Evolutionary conservation across 1,140 invertebrate species (phyloP), one percentile per base, ranked within the genome.

Genomic region (Rhyacophila brunnea): DNA sequence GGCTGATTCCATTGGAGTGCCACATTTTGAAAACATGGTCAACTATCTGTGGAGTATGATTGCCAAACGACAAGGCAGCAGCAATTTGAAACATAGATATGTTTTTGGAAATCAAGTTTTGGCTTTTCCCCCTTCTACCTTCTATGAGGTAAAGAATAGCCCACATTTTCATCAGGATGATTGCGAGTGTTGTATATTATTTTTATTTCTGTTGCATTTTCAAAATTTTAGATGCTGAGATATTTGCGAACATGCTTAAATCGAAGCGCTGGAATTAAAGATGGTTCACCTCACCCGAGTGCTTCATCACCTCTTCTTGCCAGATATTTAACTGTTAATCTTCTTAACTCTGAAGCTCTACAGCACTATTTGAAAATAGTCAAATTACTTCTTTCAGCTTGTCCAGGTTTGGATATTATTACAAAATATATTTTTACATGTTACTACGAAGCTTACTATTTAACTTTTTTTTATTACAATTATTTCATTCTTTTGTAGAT

Each of bases 161-260:
- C 11, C 11, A 6, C 9, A 28, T 28, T 28, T 28, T 28, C 23
- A 28, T 18, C 17, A 11, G 43, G 6, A 17, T 45, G 2, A 10
- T 45, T 45, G 10, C 18, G 2, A 10, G 6, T 45, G 6, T 17
- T 45, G 7, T 15, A 10, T 48, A n/a, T 60, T 38, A 6, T 50
- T 50, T 47, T 47, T 20, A 47, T 18, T 18, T 9, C 6, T 11
- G 6, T 10, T 43, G 20, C 23, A 5, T 28, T 9, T 28, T 28
- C 4, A 36, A 35, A 6, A 5, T 49, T 18, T 43, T 68, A 91
- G 87, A 87, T 92, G 58, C 71, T 93, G 5, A 77, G 86, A 2
- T 93, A 93, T 72, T 71, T 92, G 50, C 81, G 90, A 2, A 78
- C 91, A 66, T 92, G 90, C 68, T 72, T 94, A 15, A 78, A 78